Conservation (phyloP, 2,797 vertebrate species). For the Catharus ustulatus region DNA sequence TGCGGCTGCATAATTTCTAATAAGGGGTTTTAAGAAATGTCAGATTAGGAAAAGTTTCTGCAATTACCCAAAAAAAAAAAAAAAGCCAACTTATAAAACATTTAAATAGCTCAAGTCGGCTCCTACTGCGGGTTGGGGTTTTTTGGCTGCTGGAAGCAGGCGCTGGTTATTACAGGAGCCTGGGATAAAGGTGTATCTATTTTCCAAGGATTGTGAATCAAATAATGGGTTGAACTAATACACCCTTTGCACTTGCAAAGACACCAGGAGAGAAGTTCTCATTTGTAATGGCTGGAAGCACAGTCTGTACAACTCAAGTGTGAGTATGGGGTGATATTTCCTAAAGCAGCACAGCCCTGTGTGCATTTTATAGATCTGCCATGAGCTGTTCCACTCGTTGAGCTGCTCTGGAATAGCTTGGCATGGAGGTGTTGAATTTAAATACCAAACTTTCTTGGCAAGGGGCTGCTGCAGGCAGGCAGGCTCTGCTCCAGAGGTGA, state of each 20-base stretch:
- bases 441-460: background rate
- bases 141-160: slow-evolving; percentile 73
- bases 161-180: slow-evolving; percentile 44
- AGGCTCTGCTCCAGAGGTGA: fast-evolving
- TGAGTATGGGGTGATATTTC: background rate
- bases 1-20: slow-evolving; percentile 90
- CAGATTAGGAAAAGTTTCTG: slow-evolving; percentile 98
- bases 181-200: slow-evolving; percentile 58
- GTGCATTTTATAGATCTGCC: background rate
- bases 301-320: background rate
- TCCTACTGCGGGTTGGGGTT: slow-evolving; percentile 68
- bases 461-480: background rate
- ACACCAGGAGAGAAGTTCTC: background rate
- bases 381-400: background rate
- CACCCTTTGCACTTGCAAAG: slow-evolving; percentile 28
- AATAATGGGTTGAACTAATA: slow-evolving; percentile 37
- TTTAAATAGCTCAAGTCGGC: slow-evolving; percentile 87
- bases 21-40: slow-evolving; percentile 97
- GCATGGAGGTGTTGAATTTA: background rate
- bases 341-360: background rate
- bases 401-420: background rate
- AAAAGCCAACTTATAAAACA: slow-evolving; percentile 84
- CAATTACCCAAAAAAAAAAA: slow-evolving; percentile 79
- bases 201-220: slow-evolving; percentile 64
- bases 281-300: slow-evolving; percentile 14